Evolutionary conservation across 37 sponge, comb jelly and placozoan genomes (phyloP).

Genomic region (Eunapius fragilis): DNA sequence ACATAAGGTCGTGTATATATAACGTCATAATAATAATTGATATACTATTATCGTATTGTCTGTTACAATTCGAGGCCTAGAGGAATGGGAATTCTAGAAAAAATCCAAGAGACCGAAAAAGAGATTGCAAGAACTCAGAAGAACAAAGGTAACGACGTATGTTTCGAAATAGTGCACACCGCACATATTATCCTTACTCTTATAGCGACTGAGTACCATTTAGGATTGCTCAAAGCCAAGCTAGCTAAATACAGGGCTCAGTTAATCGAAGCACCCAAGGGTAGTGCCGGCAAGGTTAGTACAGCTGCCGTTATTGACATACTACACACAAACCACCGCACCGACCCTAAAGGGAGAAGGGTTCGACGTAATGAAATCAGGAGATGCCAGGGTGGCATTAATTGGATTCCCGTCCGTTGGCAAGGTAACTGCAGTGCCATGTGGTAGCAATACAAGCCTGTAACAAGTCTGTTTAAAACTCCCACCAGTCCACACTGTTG

Average conservation of each 20-base stretch:
- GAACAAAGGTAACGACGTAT: constrained; percentile 82
- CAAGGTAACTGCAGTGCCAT: constrained; percentile 63
- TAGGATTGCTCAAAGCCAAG: constrained; percentile 98
- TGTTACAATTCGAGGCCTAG: neutral
- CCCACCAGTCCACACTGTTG: constrained; percentile 88
- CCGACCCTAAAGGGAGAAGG: constrained; percentile 87
- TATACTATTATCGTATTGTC: neutral
- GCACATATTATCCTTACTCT: neutral
- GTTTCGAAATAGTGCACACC: constrained; percentile 3
- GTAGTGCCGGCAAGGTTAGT: constrained; percentile 64
- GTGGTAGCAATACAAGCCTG: neutral
- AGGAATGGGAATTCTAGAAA: constrained; percentile 98
- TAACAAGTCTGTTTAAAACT: neutral
- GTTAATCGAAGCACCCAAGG: constrained; percentile 81
- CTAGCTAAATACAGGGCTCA: constrained; percentile 97
- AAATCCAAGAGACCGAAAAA: constrained; percentile 94
- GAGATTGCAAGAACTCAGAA: constrained; percentile 98
- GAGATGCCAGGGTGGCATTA: constrained; percentile 97
- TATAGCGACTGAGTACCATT: constrained; percentile 97
- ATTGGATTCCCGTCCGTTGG: constrained; percentile 99
- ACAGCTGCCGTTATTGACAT: neutral
- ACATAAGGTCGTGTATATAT: neutral
- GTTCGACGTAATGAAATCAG: constrained; percentile 99
- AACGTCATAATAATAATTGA: neutral
- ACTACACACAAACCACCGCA: neutral